A percentile compares a stretch with the other conserved stretches of the same genome.
Evolutionary conservation across 2,888 invertebrate genomes (phyloP).

Genomic region (Cancer borealis): DNA sequence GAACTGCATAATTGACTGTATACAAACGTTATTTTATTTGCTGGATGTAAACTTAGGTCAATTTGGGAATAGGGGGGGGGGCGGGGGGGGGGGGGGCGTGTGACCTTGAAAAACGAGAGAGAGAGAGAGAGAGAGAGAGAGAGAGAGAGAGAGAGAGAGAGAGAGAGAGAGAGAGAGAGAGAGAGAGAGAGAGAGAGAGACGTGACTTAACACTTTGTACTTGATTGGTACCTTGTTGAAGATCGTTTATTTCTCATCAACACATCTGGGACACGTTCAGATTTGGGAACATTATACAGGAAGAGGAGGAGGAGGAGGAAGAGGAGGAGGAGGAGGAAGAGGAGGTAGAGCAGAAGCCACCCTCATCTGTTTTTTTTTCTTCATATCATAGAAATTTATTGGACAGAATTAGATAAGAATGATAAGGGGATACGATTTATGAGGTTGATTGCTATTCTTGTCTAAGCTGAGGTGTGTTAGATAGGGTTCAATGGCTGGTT

Average conservation of each 20-base stretch:
- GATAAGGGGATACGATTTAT: not conserved
- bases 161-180: conserved; percentile 40
- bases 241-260: not conserved
- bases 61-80: not conserved
- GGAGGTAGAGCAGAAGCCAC: not conserved
- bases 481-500: not conserved
- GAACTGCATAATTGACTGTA: not conserved
- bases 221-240: not conserved
- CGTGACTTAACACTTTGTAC: not conserved
- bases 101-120: not conserved
- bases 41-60: not conserved
- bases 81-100: not conserved
- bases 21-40: not conserved
- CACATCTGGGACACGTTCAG: not conserved
- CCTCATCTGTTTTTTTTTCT: not conserved
- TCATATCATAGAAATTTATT: not conserved
- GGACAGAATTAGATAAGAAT: not conserved
- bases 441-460: not conserved
- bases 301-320: not conserved
- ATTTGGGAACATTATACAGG: not conserved
- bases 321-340: not conserved
- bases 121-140: not conserved
- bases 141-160: conserved; percentile 40
- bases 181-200: conserved; percentile 43
- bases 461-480: not conserved